Conservation (phyloP, 1,140 invertebrate genomes). For the Hetaerina americana region DNA sequence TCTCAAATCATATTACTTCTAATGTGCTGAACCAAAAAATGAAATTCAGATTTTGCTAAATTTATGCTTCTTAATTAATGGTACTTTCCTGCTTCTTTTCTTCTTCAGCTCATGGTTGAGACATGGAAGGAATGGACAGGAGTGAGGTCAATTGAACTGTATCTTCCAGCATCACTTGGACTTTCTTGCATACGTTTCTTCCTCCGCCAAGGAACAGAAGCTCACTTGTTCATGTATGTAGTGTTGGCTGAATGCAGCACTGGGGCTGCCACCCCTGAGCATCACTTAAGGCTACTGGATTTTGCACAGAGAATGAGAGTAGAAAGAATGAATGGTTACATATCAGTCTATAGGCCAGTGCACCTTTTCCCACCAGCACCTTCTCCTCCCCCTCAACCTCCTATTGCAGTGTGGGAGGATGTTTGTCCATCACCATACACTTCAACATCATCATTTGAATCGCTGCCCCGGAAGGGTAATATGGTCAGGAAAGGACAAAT, state of each 20-base stretch:
- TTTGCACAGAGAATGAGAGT: slow-evolving; percentile 31
- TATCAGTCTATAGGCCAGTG: slow-evolving; percentile 26
- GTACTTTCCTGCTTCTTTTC: background rate
- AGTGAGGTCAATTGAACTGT: slow-evolving; percentile 32
- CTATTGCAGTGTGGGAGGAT: background rate
- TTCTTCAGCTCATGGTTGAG: slow-evolving; percentile 26
- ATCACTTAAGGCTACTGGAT: slow-evolving; percentile 24
- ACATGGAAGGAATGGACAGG: slow-evolving; percentile 39
- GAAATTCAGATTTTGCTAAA: too few relatives aligned
- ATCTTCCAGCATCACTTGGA: slow-evolving; percentile 30
- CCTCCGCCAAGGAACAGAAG: slow-evolving; percentile 25
- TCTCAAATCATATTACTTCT: too few relatives aligned
- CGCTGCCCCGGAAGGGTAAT: too few relatives aligned
- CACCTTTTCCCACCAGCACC: background rate
- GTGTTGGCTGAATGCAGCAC: slow-evolving; percentile 29
- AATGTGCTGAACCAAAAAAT: too few relatives aligned
- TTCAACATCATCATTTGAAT: too few relatives aligned
- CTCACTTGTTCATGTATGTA: slow-evolving; percentile 32
- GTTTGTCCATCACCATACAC: background rate
- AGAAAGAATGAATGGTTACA: slow-evolving; percentile 28
- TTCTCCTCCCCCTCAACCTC: background rate
- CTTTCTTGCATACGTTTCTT: slow-evolving; percentile 29
- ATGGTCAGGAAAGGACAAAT: background rate
- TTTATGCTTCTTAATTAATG: background rate
- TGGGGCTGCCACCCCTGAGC: slow-evolving; percentile 21